phyloP scores from a whole-genome alignment of 2,888 invertebrate species.

The Folsomia manolachei region DNA sequence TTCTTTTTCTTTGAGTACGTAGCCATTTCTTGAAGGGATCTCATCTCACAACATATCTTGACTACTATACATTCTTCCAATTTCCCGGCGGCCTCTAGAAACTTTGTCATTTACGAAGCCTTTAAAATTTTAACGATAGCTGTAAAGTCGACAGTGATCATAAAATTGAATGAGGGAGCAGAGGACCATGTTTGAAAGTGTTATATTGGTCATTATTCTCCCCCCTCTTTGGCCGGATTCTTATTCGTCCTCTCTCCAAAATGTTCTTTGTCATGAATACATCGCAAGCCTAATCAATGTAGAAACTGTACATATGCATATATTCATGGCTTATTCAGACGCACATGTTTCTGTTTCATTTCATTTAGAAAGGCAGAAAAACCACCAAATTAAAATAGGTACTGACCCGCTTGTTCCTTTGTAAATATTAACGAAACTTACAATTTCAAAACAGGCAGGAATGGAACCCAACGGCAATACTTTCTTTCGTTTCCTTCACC shows the following conservation, averaged over 20 bases:
- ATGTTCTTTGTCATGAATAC: neutral
- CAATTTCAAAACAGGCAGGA: no score
- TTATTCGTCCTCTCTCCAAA: neutral
- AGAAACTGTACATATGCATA: neutral
- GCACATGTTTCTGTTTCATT: neutral
- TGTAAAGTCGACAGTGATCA: neutral
- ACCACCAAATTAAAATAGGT: no score
- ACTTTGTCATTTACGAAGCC: slow-evolving; percentile 9
- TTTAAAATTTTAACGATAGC: slow-evolving; percentile 2
- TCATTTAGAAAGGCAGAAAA: no score
- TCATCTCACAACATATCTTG: no score
- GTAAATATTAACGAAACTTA: no score
- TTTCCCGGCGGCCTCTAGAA: neutral
- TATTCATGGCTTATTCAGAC: neutral
- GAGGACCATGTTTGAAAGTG: neutral
- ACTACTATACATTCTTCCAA: neutral
- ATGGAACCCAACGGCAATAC: no score
- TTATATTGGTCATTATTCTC: neutral
- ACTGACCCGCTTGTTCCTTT: no score
- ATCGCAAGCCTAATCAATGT: neutral
- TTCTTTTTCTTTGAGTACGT: neutral
- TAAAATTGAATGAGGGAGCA: neutral
- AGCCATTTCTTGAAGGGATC: no score
- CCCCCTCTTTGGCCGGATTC: neutral
- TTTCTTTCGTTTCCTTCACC: no score